These are phyloP conservation scores for Pachyuromys duprasi DNA, from an alignment of 2,797 vertebrate species.

Conservation along the genomic window DNA sequence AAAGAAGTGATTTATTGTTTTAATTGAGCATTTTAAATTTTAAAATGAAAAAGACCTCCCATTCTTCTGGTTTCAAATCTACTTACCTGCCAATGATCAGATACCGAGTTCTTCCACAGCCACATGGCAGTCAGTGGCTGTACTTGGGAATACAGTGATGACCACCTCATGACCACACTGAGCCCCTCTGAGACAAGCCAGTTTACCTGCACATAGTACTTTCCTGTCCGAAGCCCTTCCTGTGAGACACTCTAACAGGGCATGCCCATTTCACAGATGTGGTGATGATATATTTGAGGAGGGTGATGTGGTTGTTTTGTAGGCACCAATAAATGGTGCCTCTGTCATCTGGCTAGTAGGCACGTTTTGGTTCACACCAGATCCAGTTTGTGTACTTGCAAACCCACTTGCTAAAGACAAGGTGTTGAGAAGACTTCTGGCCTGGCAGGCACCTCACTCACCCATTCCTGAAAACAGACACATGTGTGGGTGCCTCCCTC, in stretches of 20 bases:
- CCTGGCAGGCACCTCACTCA: background rate
- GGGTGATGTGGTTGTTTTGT: background rate
- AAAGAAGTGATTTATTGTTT: constrained; percentile 20
- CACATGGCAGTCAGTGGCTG: too few relatives aligned
- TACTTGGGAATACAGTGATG: background rate
- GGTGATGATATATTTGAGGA: background rate
- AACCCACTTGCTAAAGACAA: background rate
- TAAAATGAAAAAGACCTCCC: background rate
- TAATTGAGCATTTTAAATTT: background rate
- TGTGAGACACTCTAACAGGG: background rate
- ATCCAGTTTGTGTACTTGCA: background rate
- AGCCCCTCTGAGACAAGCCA: background rate
- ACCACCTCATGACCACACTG: background rate
- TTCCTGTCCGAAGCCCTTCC: background rate
- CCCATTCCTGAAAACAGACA: background rate
- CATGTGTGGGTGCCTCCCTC: rapidly evolving
- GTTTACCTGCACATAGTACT: too few relatives aligned
- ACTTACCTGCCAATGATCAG: background rate
- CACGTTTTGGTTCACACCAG: background rate
- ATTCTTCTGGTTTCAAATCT: constrained; percentile 17
- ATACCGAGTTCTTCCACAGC: background rate
- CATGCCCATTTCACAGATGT: constrained; percentile 20
- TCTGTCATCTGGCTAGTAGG: background rate
- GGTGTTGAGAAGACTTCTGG: background rate
- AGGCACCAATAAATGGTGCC: too few relatives aligned